Conservation (phyloP, 2,113 vertebrate genomes). For the Aegithalos caudatus region DNA sequence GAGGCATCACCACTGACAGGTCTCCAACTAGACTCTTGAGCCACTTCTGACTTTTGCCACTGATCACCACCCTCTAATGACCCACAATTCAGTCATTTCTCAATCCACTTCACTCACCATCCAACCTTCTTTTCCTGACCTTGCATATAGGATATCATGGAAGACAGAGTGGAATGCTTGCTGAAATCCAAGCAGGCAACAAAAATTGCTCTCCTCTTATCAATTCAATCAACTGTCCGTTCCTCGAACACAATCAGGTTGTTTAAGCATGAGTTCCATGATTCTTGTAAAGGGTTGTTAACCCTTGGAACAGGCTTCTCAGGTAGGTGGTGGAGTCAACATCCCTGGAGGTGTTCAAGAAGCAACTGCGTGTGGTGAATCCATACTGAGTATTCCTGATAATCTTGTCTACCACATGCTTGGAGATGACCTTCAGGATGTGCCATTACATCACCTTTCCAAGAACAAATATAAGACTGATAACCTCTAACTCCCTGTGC, state of each 20-base stretch:
- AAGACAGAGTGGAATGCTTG: too few species aligned
- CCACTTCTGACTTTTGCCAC: neutral
- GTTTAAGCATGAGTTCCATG: neutral
- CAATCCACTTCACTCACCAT: neutral
- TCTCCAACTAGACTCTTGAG: neutral
- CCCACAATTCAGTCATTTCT: neutral
- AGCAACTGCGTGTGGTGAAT: neutral
- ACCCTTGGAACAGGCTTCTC: neutral
- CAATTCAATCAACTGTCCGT: neutral
- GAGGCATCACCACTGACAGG: neutral
- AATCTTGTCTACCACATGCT: neutral
- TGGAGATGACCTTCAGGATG: neutral
- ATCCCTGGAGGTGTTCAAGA: neutral
- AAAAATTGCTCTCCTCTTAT: accelerated
- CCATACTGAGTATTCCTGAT: neutral
- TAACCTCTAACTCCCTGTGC: neutral
- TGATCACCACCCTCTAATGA: neutral
- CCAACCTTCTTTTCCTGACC: neutral
- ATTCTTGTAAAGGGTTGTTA: too few species aligned
- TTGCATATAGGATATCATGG: neutral
- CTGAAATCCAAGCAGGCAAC: neutral
- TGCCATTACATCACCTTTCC: neutral
- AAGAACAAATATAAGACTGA: neutral
- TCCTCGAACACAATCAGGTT: neutral
- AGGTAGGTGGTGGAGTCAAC: neutral